These are phyloP conservation scores for Caenorhabditis parvicauda DNA, from an alignment of 2,888 invertebrate genomes.

Conservation along the genomic window DNA sequence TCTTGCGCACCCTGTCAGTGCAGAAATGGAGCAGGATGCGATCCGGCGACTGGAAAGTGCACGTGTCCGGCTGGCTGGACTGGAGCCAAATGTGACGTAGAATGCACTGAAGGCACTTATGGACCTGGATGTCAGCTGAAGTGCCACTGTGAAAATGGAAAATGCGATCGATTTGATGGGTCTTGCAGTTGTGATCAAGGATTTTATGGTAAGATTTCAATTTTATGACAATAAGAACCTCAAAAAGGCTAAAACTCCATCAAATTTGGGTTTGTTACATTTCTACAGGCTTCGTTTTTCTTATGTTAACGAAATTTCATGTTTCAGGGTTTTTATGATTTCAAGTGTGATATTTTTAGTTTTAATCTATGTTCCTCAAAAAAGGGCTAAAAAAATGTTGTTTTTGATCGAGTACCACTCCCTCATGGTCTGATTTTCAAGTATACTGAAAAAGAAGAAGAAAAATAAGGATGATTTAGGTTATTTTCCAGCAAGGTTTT, in stretches of 20 bases:
- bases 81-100: conserved; percentile 44
- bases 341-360: too few relatives aligned
- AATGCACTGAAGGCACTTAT: conserved; percentile 46
- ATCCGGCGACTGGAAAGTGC: conserved; percentile 48
- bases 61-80: conserved; percentile 47
- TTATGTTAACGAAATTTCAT: too few relatives aligned
- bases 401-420: too few relatives aligned
- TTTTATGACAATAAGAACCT: too few relatives aligned
- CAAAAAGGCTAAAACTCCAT: too few relatives aligned
- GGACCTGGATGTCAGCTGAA: conserved; percentile 45
- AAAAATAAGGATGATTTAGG: background rate
- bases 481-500: background rate
- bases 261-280: too few relatives aligned
- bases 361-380: too few relatives aligned
- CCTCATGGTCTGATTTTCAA: too few relatives aligned
- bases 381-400: too few relatives aligned
- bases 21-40: conserved; percentile 47
- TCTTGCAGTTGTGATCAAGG: conserved; percentile 39
- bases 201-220: conserved; percentile 31
- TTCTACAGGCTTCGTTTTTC: too few relatives aligned
- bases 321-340: too few relatives aligned
- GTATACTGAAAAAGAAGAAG: too few relatives aligned
- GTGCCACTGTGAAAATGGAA: conserved; percentile 44
- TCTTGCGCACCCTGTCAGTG: conserved; percentile 49
- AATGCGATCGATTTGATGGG: conserved; percentile 38